phyloP scores from a whole-genome alignment of 2,888 invertebrate species.

The Glyphotaelius pellucidus region DNA sequence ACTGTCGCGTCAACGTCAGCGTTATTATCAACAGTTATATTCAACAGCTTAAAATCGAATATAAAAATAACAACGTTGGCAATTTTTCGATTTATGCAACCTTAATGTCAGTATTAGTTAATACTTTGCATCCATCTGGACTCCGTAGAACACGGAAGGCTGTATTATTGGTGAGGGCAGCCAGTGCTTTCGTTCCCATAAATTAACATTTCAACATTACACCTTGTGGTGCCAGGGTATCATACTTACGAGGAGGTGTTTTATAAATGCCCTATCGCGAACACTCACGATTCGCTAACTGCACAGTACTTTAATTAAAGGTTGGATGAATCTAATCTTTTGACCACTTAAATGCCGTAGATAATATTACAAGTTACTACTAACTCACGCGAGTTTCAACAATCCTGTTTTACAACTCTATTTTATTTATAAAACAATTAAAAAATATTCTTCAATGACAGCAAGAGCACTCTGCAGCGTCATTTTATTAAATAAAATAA shows the following conservation, averaged over 20 bases:
- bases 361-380: not conserved
- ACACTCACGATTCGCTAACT: not conserved
- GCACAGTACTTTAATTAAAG: not conserved
- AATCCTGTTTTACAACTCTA: not conserved
- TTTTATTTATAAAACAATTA: not conserved
- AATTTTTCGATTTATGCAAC: too few species aligned
- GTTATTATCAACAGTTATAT: too few species aligned
- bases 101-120: not conserved
- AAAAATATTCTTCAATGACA: not conserved
- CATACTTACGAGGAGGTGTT: not conserved
- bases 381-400: not conserved
- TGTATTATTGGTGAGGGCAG: not conserved
- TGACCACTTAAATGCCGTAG: not conserved
- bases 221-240: not conserved
- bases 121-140: not conserved
- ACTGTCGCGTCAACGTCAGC: too few species aligned
- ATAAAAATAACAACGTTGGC: too few species aligned
- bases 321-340: not conserved
- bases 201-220: slow-evolving; percentile 2
- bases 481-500: too few species aligned
- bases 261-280: not conserved
- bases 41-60: too few species aligned
- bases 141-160: not conserved
- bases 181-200: not conserved
- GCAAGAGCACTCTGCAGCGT: too few species aligned